Percentiles rank a stretch among this genome's conserved stretches.
These are phyloP conservation scores for Antheraea mylitta DNA, from an alignment of 1,140 invertebrate species.

Conservation along the genomic window DNA sequence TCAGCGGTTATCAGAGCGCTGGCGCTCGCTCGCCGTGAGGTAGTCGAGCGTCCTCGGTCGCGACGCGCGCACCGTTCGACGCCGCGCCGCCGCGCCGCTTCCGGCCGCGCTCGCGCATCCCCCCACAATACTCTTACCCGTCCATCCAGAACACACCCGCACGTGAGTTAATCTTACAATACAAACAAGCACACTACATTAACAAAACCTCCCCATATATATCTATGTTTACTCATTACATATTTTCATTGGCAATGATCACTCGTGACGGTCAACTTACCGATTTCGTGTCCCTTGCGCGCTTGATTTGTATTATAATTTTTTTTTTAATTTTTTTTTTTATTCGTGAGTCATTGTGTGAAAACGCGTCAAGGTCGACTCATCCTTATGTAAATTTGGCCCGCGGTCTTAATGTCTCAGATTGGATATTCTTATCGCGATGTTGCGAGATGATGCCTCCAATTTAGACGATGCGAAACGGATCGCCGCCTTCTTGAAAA, in stretches of 20 bases:
- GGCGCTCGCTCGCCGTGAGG: slow-evolving; percentile 43
- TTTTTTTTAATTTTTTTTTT: slow-evolving; percentile 17
- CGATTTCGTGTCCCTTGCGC: not conserved
- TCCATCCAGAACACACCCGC: not conserved
- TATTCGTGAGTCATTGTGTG: slow-evolving; percentile 44
- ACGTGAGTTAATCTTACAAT: not conserved
- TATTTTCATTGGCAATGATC: not conserved
- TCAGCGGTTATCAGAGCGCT: slow-evolving; percentile 67
- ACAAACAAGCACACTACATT: not conserved
- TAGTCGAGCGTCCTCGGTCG: slow-evolving; percentile 57
- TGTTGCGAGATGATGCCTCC: slow-evolving; percentile 13
- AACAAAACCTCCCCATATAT: not conserved
- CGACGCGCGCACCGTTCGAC: slow-evolving; percentile 36
- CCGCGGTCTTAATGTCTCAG: slow-evolving; percentile 56
- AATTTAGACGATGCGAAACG: not conserved
- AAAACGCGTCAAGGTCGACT: slow-evolving; percentile 59
- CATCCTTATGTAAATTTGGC: slow-evolving; percentile 67
- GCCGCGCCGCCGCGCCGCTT: not conserved
- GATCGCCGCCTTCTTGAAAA: not conserved
- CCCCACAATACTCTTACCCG: not conserved
- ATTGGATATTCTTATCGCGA: slow-evolving; percentile 46
- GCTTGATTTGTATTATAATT: slow-evolving; percentile 1
- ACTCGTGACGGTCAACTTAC: slow-evolving; percentile 1
- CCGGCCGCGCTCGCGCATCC: not conserved
- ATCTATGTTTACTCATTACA: not conserved